Evolutionary conservation across 2,113 vertebrate genomes (phyloP).

Genomic region (Felis catus): F.catus_Fca126_mat1.0 CM031414.1:113185501-113186000

Average conservation of each 20-base stretch:
- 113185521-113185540: conserved; percentile 60
- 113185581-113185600: conserved; percentile 75
- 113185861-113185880: neutral
- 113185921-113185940: neutral
- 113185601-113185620: conserved; percentile 78
- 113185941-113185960: neutral
- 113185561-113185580: conserved; percentile 75
- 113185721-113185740: neutral
- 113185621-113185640: conserved; percentile 73
- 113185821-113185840: neutral
- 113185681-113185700: neutral
- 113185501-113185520: neutral
- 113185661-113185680: conserved; percentile 68
- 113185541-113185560: conserved; percentile 52
- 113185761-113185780: neutral
- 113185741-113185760: neutral
- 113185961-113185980: neutral
- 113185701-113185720: neutral
- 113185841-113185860: neutral
- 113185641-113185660: conserved; percentile 66
- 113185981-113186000: neutral
- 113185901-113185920: neutral
- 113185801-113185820: neutral
- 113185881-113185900: neutral
- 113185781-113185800: neutral